Evolutionary conservation across 2,797 vertebrate genomes (phyloP), one percentile per base, ranked within the genome.

Genomic region (Thalassophryne amazonica): DNA sequence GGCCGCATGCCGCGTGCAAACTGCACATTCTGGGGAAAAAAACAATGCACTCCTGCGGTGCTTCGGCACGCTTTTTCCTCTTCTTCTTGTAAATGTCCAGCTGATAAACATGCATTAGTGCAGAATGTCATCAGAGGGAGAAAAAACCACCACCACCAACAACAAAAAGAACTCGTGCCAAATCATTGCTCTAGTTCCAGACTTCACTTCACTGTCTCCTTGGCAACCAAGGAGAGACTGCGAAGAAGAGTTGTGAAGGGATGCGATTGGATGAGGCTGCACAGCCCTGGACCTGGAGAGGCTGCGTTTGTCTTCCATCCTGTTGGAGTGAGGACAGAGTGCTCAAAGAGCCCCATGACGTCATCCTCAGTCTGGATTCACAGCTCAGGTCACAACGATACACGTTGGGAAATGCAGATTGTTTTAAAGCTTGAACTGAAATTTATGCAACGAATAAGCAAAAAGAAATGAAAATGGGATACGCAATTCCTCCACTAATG

Each of bases 161-260:
- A 53, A 41, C 16, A 34, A 66, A 52, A 68, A 58, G 61, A 25
- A 47, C 36, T 51, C 48, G 48, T 54, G 73, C 73, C 67, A 74
- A 80, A 80, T 62, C 76, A 35, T 70, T 67, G 83, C 84, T 82
- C 73, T 58, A 85, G 73, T 85, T 81, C 80, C 74, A 76, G 83
- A 81, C 76, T 78, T 77, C 57, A 61, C 62, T 78, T 74, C 73
- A 80, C 81, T 84, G 83, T 86, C 85, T 88, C 88, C 84, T 80
- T 86, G 81, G 83, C 80, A 88, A 87, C 81, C 83, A 43, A 80
- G 51, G 81, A 76, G 80, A 60, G 65, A 69, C 72, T 43, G 67
- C 60, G 76, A 79, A 68, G 67, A 79, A 67, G 66, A 76, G 76
- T 86, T 84, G 77, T 76, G 74, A 75, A 69, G 79, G 38, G 65